Conservation (phyloP, 2,888 invertebrate species). For the Drosophila anomelani region DNA sequence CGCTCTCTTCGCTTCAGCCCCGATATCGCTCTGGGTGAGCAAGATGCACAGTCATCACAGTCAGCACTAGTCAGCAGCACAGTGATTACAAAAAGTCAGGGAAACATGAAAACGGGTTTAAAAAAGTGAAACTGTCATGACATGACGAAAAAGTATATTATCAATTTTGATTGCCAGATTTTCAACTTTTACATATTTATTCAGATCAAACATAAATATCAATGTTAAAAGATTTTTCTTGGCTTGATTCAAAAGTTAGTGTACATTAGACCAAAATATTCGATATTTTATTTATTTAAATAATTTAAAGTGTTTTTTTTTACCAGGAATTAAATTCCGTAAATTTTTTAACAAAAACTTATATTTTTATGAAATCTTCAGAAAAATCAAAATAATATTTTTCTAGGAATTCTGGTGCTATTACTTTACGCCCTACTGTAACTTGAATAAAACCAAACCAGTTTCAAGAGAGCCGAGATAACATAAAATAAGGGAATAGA, state of each 20-base stretch:
- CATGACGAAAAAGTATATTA: no score
- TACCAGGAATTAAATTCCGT: no score
- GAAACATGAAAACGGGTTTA: not conserved
- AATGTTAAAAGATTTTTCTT: no score
- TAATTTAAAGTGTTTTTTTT: no score
- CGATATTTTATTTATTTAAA: no score
- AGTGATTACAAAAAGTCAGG: constrained; percentile 45
- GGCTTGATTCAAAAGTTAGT: no score
- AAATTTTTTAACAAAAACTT: not conserved
- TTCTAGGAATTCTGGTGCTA: not conserved
- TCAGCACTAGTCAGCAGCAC: constrained; percentile 51
- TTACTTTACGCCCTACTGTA: not conserved
- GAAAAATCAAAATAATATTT: not conserved
- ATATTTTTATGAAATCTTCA: not conserved
- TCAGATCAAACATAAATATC: no score
- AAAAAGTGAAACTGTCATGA: not conserved
- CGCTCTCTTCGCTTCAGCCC: constrained; percentile 7
- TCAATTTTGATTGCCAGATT: no score
- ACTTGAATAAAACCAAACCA: not conserved
- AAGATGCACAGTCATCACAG: constrained; percentile 45
- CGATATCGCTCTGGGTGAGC: constrained; percentile 6
- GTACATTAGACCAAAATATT: no score
- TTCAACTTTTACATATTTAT: no score
- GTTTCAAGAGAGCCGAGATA: constrained; percentile 1
- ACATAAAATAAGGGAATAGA: not conserved